Evolutionary conservation across 2,888 invertebrate species (phyloP), one percentile per base, ranked within the genome.

Genomic region (Catocala nupta): DNA sequence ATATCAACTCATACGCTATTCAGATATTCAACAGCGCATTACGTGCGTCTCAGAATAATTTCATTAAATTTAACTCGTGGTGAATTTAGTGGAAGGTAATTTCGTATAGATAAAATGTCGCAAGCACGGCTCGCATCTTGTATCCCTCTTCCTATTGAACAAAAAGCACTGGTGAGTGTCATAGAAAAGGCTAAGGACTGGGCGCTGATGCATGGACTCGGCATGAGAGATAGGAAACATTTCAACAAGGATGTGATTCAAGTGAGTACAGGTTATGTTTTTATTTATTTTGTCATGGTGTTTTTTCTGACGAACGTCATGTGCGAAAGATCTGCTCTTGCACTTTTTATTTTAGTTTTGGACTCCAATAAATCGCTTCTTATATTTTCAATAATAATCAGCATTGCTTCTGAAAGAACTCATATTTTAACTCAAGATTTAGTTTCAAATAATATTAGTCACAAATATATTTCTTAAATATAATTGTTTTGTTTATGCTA

Each of bases 131-230:
- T 96, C 61, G 89, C 95, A 16, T 90, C 95, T n/a, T 95, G 96
- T 81, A 84, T 98, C 63, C 92, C 96, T 5, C 76, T 97, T 68
- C 97, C 97, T 1, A 83, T 98, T 62, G 93, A 96, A 0, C 91
- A 95, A 13, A 95, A 96, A 61, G 90, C 95, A n/a, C 91, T 98
- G 53, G 81, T 94, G 12, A 96, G 96, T 70, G 90, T 97, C 39
- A 95, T 96, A 0, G 95, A 96, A 63, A 97, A 97, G 86, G 96
- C 97, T 0, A 97, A 97, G 86, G 97, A 98, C 86, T 98, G 97
- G 96, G 97, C 97, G 0, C 84, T 98, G 42, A 97, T 97, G 96
- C 97, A 98, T 86, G 98, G 97, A 8, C 96, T 96, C 52, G 96
- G 96, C 1, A 97, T 97, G 96, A 94, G 97, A 65, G 96, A 96